Evolutionary conservation across 1,140 invertebrate species (phyloP).

Genomic region (Hycleus phaleratus): DNA sequence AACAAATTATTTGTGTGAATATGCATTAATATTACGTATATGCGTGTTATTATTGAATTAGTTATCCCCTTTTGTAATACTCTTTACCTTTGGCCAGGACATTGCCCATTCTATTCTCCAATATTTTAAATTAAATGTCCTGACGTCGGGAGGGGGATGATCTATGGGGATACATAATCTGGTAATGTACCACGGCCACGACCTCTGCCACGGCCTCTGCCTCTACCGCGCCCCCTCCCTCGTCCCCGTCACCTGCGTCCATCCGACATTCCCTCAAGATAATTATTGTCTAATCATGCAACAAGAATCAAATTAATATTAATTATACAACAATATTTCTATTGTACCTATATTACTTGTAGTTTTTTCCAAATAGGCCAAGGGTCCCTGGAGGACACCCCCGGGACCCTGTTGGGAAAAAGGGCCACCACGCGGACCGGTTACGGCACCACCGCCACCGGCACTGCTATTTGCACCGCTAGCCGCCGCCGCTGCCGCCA

Average conservation of each 20-base stretch:
- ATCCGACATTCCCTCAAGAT: constrained; percentile 54
- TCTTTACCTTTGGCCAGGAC: too few species aligned
- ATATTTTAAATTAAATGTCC: neutral
- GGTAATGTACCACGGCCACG: constrained; percentile 37
- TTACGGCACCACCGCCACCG: constrained; percentile 23
- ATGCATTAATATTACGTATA: too few species aligned
- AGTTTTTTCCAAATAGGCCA: constrained; percentile 72
- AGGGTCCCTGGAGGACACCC: constrained; percentile 58
- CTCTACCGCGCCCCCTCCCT: constrained; percentile 60
- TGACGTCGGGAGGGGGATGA: constrained; percentile 30
- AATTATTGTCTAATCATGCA: constrained; percentile 17
- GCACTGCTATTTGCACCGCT: constrained; percentile 15
- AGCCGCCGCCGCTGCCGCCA: constrained; percentile 8
- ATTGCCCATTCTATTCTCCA: too few species aligned
- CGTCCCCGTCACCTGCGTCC: constrained; percentile 62
- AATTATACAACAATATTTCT: neutral
- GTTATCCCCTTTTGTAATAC: too few species aligned
- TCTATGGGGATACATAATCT: constrained; percentile 40
- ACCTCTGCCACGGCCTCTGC: constrained; percentile 56
- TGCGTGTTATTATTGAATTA: too few species aligned
- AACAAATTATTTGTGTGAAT: too few species aligned
- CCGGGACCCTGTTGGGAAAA: constrained; percentile 42
- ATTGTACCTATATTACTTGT: constrained; percentile 67
- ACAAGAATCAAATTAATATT: neutral
- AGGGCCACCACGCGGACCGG: constrained; percentile 36